A percentile compares a stretch with the other conserved stretches of the same genome.
These are phyloP conservation scores for Seriola aureovittata DNA, from an alignment of 2,113 vertebrate species.

Conservation along the genomic window DNA sequence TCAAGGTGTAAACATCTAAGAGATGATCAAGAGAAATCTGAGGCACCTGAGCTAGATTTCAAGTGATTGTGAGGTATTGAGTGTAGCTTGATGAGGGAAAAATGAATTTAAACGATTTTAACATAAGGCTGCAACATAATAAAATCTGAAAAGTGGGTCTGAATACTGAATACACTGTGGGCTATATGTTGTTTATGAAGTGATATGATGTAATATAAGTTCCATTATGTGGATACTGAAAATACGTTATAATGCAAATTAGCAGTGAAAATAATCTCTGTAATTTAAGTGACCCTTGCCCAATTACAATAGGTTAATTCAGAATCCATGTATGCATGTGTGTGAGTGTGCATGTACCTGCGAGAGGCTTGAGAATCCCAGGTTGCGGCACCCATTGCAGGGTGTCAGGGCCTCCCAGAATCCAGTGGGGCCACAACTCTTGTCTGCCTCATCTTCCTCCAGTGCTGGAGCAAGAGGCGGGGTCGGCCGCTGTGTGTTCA, in stretches of 20 bases:
- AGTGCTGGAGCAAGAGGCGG: conserved; percentile 84
- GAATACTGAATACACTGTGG: not conserved
- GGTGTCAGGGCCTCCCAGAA: conserved; percentile 96
- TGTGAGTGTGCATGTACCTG: conserved; percentile 84
- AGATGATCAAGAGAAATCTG: too few species aligned
- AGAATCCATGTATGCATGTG: not conserved
- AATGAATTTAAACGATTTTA: too few species aligned
- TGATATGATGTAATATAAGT: not conserved
- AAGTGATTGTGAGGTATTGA: too few species aligned
- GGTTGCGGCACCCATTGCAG: conserved; percentile 95
- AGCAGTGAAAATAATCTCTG: not conserved
- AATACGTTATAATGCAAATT: not conserved
- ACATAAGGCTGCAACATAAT: too few species aligned
- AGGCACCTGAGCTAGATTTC: too few species aligned
- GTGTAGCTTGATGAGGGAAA: too few species aligned
- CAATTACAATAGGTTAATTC: not conserved
- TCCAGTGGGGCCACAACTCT: conserved; percentile 91
- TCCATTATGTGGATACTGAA: not conserved
- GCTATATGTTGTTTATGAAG: conserved; percentile 14
- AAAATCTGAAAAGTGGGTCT: too few species aligned
- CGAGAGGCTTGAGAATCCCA: conserved; percentile 91
- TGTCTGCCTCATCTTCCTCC: conserved; percentile 90
- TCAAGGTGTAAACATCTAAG: too few species aligned
- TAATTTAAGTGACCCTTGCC: not conserved
- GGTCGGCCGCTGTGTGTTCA: conserved; percentile 83